These are phyloP conservation scores for Platysternon megacephalum DNA, from an alignment of 2,113 vertebrate genomes.

Conservation along the genomic window DNA sequence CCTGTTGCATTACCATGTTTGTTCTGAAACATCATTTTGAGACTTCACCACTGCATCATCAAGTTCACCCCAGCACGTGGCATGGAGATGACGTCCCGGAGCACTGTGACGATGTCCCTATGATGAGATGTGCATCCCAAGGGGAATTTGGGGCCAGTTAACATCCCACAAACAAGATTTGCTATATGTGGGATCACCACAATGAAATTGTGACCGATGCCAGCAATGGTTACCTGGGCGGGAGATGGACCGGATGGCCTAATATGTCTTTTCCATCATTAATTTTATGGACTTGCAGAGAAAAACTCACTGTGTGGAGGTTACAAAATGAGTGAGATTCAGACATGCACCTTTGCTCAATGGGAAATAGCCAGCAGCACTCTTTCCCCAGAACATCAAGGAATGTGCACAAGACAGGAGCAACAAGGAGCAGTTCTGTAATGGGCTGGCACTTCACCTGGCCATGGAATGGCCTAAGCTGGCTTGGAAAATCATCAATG, in stretches of 20 bases:
- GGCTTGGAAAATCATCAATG: accelerated
- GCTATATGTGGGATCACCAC: background rate
- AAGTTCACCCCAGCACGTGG: background rate
- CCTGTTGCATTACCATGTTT: accelerated
- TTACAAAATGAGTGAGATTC: background rate
- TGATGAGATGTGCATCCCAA: background rate
- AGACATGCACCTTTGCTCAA: accelerated
- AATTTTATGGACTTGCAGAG: background rate
- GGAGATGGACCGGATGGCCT: background rate
- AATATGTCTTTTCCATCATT: background rate
- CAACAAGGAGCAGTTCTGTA: accelerated
- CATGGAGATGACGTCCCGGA: accelerated
- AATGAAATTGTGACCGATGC: accelerated
- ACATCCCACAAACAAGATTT: background rate
- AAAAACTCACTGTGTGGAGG: background rate
- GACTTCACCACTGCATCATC: accelerated
- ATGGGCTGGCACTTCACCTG: background rate
- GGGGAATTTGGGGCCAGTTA: accelerated
- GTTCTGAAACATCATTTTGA: accelerated
- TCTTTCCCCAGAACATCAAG: background rate
- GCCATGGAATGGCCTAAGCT: accelerated
- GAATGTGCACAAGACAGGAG: background rate
- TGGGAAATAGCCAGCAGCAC: background rate
- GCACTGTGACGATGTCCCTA: background rate
- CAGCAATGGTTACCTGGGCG: background rate